Base-by-base conservation (phyloP, 1,140 invertebrate genomes). In the Drosophila nigromelanica region DNA sequence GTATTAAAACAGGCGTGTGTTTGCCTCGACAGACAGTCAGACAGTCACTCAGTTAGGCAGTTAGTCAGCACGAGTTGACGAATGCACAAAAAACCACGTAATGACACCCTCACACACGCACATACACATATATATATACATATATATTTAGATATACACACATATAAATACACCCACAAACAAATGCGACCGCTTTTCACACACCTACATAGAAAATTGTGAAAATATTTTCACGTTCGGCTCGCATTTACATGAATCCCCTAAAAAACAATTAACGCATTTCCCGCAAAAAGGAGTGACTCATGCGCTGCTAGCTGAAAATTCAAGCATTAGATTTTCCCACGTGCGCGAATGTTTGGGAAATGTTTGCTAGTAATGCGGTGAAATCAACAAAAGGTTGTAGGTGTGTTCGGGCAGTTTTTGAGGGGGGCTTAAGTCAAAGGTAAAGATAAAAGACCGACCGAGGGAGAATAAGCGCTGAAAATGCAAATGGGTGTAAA, bases 171-270 rank as follows among this genome's bases (percentile, higher is more conserved):
- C 14, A 51, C 30, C 30, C 30, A 33, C 8, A 35, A 10, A 3
- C 6, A 35, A 35, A 35, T 35, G 33, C 33, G 33, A 35, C 33
- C 33, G 33, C 33, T 35, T 35, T 35, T 35, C 33, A 35, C 33
- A 35, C 33, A 35, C 33, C 10, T 2, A 10, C 33, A 62, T 35
- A 52, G 12, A 45, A 56, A 55, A 68, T 47, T 59, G 70, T 51
- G 63, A 18, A 80, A 83, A 87, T 89, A 83, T 80, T 89, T 89
- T 72, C 83, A 89, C 83, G 83, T 83, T 72, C 42, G 37, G 58
- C 54, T 73, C 71, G 51, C 66, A 73, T 73, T 74, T 62, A 24
- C 71, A 56, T 68, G 56, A 63, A 39, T 33, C 15, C 52, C 14
- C 40, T 33, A 42, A 72, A 80, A 80, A 83, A 89, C 80, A 89